Evolutionary conservation across 2,113 vertebrate genomes (phyloP).

Genomic region (Microcebus tavaratra): DNA sequence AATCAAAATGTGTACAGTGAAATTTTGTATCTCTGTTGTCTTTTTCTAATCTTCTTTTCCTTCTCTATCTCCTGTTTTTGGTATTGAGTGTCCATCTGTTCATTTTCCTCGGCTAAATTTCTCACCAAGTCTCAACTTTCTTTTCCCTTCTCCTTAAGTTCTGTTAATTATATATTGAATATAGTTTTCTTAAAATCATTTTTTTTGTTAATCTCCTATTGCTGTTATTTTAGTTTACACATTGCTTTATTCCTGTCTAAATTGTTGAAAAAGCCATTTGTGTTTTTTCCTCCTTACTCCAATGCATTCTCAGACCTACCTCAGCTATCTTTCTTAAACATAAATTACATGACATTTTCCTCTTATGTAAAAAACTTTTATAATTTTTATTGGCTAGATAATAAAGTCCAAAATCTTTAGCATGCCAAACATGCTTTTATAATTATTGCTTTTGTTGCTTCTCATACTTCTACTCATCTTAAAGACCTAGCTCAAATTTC

Average conservation of each 20-base stretch:
- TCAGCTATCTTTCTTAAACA: neutral
- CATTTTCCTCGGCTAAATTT: neutral
- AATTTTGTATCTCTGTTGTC: neutral
- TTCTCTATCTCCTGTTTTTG: neutral
- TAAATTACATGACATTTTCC: slow-evolving; percentile 10
- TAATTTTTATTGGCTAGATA: slow-evolving; percentile 19
- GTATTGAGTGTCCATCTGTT: neutral
- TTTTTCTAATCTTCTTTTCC: neutral
- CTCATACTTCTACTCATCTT: neutral
- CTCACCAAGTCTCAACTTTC: neutral
- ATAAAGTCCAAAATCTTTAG: neutral
- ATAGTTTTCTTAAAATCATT: neutral
- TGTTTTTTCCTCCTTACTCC: neutral
- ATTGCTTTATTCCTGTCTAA: neutral
- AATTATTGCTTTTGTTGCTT: neutral
- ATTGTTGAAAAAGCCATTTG: neutral
- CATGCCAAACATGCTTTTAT: neutral
- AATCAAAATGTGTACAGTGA: neutral
- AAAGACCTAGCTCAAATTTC: neutral
- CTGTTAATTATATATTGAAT: neutral
- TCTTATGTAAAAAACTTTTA: neutral
- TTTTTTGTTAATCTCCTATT: neutral
- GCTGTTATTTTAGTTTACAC: neutral
- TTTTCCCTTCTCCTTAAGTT: neutral
- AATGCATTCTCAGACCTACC: neutral